Percentiles rank a stretch among this genome's conserved stretches.
These are phyloP conservation scores for Lycophotia porphyrea DNA, from an alignment of 2,888 invertebrate genomes.

Conservation along the genomic window DNA sequence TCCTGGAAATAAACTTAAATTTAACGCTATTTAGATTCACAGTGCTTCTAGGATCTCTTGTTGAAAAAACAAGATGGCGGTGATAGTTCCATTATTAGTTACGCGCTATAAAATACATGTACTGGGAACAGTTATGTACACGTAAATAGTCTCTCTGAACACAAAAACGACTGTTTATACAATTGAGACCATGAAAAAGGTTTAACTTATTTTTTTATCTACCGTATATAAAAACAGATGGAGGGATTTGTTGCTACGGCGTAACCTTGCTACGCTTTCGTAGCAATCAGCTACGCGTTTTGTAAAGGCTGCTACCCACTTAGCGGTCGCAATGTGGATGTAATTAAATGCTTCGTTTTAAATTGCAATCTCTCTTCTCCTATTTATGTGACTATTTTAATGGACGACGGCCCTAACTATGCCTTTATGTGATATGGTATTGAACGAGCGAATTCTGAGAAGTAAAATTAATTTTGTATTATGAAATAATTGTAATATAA, in stretches of 20 bases:
- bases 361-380: not conserved
- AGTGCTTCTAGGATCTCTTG: too few relatives aligned
- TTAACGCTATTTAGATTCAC: too few relatives aligned
- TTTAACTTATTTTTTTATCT: not conserved
- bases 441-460: not conserved
- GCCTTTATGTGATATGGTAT: not conserved
- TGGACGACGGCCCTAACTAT: too few relatives aligned
- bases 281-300: conserved; percentile 11
- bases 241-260: not conserved
- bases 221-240: not conserved
- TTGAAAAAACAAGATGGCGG: too few relatives aligned
- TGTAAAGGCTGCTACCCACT: not conserved
- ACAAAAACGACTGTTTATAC: not conserved
- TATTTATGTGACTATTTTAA: not conserved
- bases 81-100: too few relatives aligned
- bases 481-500: too few relatives aligned
- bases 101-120: too few relatives aligned
- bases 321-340: too few relatives aligned
- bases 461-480: not conserved
- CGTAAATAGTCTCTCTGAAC: not conserved
- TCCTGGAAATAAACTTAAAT: not conserved
- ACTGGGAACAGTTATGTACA: not conserved
- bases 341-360: not conserved
- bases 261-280: not conserved
- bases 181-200: not conserved